Evolutionary conservation across 2,797 vertebrate genomes (phyloP).

Genomic region (Pyrrhura leucotis): DNA sequence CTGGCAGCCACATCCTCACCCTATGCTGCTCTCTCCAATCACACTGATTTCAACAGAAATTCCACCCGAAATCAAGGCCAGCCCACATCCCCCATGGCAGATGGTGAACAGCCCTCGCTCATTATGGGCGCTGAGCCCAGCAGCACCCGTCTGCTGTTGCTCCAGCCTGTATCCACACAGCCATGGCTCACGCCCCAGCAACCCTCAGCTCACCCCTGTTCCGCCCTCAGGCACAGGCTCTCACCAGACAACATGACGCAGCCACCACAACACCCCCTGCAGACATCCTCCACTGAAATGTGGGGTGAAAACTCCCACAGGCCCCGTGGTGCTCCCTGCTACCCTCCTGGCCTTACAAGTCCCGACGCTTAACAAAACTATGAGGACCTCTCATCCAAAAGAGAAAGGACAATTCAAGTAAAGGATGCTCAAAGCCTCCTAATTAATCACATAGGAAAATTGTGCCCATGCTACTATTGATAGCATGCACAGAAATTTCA

Average conservation of each 20-base stretch:
- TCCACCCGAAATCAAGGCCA: neutral
- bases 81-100: neutral
- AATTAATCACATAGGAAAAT: neutral
- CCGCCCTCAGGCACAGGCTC: neutral
- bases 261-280: neutral
- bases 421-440: neutral
- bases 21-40: neutral
- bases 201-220: neutral
- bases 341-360: neutral
- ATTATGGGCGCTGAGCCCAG: rapidly evolving
- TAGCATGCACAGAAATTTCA: neutral
- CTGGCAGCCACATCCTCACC: neutral
- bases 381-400: neutral
- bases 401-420: neutral
- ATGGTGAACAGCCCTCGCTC: rapidly evolving
- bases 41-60: neutral
- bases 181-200: neutral
- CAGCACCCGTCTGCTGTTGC: rapidly evolving
- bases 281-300: rapidly evolving
- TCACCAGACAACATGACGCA: neutral
- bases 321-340: neutral
- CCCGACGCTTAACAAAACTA: neutral
- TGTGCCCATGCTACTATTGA: neutral
- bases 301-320: neutral
- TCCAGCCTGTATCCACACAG: rapidly evolving